phyloP scores from a whole-genome alignment of 2,113 vertebrate species.

The Elephantulus edwardii region DNA sequence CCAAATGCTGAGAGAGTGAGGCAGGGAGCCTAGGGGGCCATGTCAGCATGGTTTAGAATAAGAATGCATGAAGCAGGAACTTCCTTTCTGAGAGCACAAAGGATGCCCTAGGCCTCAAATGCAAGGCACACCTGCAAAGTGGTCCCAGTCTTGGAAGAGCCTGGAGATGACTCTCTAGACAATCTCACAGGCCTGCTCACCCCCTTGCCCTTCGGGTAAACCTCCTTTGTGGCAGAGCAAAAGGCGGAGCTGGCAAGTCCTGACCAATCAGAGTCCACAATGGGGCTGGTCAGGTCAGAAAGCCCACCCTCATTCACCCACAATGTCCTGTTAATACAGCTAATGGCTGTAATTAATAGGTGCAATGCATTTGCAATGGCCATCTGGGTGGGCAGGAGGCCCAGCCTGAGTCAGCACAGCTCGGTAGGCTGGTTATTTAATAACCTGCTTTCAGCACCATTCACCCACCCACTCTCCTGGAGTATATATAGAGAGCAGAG shows the following conservation, averaged over 20 bases:
- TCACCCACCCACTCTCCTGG: conserved; percentile 64
- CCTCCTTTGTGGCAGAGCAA: background rate
- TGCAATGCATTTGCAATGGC: conserved; percentile 82
- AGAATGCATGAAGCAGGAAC: accelerated
- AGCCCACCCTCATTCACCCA: conserved; percentile 49
- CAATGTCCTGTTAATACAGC: conserved; percentile 76
- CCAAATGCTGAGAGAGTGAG: background rate
- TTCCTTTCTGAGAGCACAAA: background rate
- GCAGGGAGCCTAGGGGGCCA: background rate
- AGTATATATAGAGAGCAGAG: conserved; percentile 68
- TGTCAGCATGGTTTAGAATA: background rate
- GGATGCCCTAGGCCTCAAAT: background rate
- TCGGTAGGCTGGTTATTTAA: conserved; percentile 83
- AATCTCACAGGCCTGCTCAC: background rate
- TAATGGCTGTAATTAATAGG: conserved; percentile 85
- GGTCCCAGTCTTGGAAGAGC: background rate
- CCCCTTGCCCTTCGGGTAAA: background rate
- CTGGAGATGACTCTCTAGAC: background rate
- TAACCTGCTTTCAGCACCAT: conserved; percentile 78
- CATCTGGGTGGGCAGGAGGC: conserved; percentile 84
- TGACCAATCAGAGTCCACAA: background rate
- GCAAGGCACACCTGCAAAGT: background rate
- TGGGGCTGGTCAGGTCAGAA: conserved; percentile 58
- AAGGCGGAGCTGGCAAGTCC: background rate
- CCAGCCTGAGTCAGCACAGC: conserved; percentile 84